phyloP scores from a whole-genome alignment of 2,113 vertebrate genomes.

The Cygnus atratus region DNA sequence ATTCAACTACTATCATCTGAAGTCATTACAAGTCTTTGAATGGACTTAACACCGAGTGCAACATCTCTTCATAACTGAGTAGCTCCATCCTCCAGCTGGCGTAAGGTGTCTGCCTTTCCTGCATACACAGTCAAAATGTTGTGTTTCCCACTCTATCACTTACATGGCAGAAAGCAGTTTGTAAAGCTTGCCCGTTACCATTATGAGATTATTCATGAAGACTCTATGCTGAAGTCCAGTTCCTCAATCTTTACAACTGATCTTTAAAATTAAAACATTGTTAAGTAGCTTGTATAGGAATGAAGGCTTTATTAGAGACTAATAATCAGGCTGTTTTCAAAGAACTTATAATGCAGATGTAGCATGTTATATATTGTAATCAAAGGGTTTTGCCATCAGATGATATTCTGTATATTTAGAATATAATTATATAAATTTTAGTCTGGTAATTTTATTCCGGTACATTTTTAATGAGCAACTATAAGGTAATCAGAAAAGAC shows the following conservation, averaged over 20 bases:
- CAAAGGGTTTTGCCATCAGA: conserved; percentile 5
- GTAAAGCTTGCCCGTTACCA: neutral
- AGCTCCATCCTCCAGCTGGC: neutral
- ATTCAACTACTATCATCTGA: neutral
- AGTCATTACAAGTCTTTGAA: neutral
- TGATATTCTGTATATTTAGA: conserved; percentile 50
- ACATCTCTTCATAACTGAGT: neutral
- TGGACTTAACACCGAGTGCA: neutral
- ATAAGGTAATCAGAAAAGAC: conserved; percentile 50
- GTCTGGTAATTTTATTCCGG: conserved; percentile 6
- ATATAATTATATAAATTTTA: neutral
- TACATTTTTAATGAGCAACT: conserved; percentile 65
- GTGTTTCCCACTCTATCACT: neutral
- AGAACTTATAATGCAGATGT: neutral
- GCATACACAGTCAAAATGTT: neutral
- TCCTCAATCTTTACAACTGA: neutral
- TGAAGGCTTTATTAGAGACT: neutral
- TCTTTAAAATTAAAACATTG: neutral
- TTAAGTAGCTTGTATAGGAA: neutral
- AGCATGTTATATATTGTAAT: neutral
- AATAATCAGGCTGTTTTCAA: neutral
- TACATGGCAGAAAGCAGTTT: neutral
- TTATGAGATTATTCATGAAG: neutral
- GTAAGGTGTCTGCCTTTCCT: neutral
- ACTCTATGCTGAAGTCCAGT: neutral